Evolutionary conservation across 2,888 invertebrate species (phyloP), one percentile per base, ranked within the genome.

Genomic region (Gastrophysa polygoni): DNA sequence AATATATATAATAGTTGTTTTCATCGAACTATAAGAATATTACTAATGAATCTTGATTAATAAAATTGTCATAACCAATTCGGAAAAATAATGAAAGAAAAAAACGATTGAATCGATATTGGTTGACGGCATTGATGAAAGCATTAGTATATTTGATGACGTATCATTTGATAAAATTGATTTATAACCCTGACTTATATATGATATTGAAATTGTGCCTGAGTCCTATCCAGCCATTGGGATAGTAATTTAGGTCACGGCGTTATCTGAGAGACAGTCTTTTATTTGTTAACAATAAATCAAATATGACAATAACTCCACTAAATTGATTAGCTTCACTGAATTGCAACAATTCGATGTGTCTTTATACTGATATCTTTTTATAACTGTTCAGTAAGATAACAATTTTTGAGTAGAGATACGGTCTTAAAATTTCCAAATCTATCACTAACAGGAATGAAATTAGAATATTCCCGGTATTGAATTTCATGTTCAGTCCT

Each of bases 111-210:
- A 54, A 43, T 48, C 34, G 55, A 46, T 62, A 62, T 38, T 57
- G 34, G 51, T 50, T 57, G 48, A 55, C 62, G 62, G 62, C 32
- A 44, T 21, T 50, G 57, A 57, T 62, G 49, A 57, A 62, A 62
- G 62, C 48, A 29, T 44, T 62, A 51, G 38, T 51, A 34, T 38
- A 51, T 24, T 24, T 3, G 66, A 68, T 66, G 63, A n/a, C n/a
- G 63, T 57, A 58, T 61, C 58, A 63, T 65, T 68, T 61, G 62
- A 68, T 64, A 63, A 64, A 66, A 68, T 66, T 68, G 68, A 68
- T 68, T 68, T 68, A 68, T 64, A 58, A 59, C 59, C 55, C 49
- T 55, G 44, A 38, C 38, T 38, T 14, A 14, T 38, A 14, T 38
- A 14, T 38, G n/a, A 38, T 38, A 14, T 38, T 14, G 14, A n/a